These are phyloP conservation scores for Alosa sapidissima DNA, from an alignment of 2,797 vertebrate species.

Conservation along the genomic window DNA sequence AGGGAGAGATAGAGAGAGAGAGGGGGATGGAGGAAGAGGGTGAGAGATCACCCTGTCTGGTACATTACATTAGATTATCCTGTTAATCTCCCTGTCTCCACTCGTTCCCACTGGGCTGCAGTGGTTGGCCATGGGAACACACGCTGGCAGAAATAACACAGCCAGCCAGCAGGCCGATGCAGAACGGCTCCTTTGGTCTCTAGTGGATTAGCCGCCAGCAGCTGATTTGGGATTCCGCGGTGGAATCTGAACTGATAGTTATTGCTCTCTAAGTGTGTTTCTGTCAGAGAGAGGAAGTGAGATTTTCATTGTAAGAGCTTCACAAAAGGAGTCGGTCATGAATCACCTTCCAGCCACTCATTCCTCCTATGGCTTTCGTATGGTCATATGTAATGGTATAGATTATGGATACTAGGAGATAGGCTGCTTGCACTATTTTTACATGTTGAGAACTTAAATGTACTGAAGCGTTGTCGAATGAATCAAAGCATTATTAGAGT, in stretches of 20 bases:
- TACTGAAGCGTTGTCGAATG: not conserved
- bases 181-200: not conserved
- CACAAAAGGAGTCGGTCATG: not conserved
- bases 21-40: not conserved
- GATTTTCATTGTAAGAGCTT: not conserved
- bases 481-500: not conserved
- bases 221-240: not conserved
- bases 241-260: not conserved
- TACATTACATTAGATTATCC: constrained; percentile 27
- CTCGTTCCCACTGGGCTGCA: constrained; percentile 8
- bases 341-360: not conserved
- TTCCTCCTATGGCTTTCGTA: too few relatives aligned
- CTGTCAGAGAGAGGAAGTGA: not conserved
- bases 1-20: not conserved
- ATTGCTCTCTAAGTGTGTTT: not conserved
- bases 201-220: not conserved
- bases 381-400: not conserved
- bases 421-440: not conserved
- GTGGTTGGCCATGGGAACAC: not conserved
- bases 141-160: constrained; percentile 14
- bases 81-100: constrained; percentile 22
- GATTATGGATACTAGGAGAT: not conserved
- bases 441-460: not conserved
- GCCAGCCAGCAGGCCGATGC: not conserved
- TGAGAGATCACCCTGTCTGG: constrained; percentile 14